Evolutionary conservation across 2,797 vertebrate species (phyloP).

Genomic region (Urocyon cinereoargenteus): DNA sequence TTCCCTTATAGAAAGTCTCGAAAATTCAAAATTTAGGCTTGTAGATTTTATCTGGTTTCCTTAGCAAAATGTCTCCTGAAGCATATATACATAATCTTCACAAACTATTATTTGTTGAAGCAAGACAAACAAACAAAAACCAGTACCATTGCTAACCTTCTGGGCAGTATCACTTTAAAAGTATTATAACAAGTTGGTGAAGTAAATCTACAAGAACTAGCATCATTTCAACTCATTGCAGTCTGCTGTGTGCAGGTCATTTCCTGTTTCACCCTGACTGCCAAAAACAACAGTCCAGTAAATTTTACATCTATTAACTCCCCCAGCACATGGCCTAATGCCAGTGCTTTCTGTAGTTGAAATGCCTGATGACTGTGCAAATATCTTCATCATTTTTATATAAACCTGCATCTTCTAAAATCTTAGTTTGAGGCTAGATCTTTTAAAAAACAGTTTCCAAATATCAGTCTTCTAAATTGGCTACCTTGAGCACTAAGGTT

Average conservation of each 20-base stretch:
- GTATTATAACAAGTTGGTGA: background rate
- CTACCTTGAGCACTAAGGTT: background rate
- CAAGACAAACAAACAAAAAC: background rate
- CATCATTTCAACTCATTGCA: background rate
- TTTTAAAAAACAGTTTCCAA: slow-evolving; percentile 51
- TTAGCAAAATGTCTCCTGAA: background rate
- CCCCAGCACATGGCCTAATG: slow-evolving; percentile 56
- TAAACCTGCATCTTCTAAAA: background rate
- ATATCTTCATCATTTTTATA: background rate
- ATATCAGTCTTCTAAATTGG: background rate
- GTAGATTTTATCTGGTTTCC: background rate
- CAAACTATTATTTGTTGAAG: background rate
- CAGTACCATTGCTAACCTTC: slow-evolving; percentile 25
- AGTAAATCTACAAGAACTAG: background rate
- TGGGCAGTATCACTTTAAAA: slow-evolving; percentile 30
- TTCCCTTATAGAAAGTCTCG: background rate
- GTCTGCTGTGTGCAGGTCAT: background rate
- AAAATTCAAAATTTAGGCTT: background rate
- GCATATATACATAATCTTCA: background rate
- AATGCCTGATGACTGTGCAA: background rate
- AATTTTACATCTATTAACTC: slow-evolving; percentile 77
- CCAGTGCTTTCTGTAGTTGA: background rate
- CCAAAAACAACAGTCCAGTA: slow-evolving; percentile 78
- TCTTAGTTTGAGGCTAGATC: background rate
- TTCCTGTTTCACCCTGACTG: slow-evolving; percentile 75